Conservation (phyloP, 2,113 vertebrate genomes). For the Eonycteris spelaea region DNA sequence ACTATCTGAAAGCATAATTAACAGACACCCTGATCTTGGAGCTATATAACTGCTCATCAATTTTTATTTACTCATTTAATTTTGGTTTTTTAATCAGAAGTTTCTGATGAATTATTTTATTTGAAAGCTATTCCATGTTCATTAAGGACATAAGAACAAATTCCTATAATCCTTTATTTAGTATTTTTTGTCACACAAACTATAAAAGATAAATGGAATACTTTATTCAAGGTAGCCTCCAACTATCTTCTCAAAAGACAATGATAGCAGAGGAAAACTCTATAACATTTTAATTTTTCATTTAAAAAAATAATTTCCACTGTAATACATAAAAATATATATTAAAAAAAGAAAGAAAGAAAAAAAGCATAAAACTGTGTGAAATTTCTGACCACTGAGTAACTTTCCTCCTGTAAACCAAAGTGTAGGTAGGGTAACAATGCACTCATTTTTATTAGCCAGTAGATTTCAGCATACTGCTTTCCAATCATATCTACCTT, state of each 20-base stretch:
- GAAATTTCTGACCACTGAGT: background rate
- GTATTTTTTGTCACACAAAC: background rate
- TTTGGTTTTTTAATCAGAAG: conserved; percentile 6
- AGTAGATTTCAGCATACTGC: background rate
- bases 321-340: background rate
- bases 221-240: background rate
- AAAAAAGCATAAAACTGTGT: background rate
- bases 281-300: background rate
- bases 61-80: no score
- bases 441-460: background rate
- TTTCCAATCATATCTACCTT: background rate
- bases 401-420: background rate
- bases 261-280: background rate
- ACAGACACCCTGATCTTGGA: background rate
- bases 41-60: conserved; percentile 35
- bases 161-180: background rate
- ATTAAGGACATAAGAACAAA: background rate
- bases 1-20: conserved; percentile 44
- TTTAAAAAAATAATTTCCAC: background rate
- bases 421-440: background rate
- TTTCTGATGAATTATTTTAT: conserved; percentile 57
- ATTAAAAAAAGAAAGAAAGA: background rate
- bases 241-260: background rate
- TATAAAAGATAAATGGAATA: conserved; percentile 1
- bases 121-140: conserved; percentile 56